Evolutionary conservation across 2,797 vertebrate species (phyloP).

Genomic region (Pseudochirops corinnae): DNA sequence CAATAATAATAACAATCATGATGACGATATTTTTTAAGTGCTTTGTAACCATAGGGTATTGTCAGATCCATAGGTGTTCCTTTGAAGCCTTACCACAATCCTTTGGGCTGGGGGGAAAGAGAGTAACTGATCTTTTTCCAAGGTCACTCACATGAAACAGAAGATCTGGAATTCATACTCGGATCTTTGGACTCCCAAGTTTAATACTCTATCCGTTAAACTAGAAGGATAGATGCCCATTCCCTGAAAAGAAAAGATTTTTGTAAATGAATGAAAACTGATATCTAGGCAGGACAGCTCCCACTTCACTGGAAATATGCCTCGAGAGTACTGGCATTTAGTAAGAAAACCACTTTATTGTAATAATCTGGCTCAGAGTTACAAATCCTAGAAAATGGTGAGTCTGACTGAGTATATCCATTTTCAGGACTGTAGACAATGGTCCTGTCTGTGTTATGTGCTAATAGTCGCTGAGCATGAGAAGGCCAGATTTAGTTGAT

Average conservation of each 20-base stretch:
- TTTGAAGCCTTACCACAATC: neutral
- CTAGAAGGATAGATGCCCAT: neutral
- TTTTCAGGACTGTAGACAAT: conserved; percentile 1
- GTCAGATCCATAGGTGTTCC: neutral
- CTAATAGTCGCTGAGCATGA: neutral
- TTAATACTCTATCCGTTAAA: neutral
- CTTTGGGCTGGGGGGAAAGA: neutral
- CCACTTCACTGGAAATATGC: neutral
- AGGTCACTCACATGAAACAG: neutral
- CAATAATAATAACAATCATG: neutral
- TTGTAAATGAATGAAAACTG: conserved; percentile 33
- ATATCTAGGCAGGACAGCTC: fast-evolving
- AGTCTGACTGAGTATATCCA: neutral
- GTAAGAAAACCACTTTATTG: conserved; percentile 17
- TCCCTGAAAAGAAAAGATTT: conserved; percentile 7
- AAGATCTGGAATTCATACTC: neutral
- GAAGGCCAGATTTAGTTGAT: conserved; percentile 2
- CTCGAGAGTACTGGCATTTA: neutral
- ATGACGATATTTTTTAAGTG: neutral
- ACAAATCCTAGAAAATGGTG: neutral
- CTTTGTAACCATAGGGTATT: neutral
- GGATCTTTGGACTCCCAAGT: neutral
- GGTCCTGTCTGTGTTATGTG: neutral
- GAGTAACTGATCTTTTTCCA: neutral
- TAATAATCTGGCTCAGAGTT: conserved; percentile 36